Conservation (phyloP, 2,113 vertebrate species). For the Oostethus manadensis region DNA sequence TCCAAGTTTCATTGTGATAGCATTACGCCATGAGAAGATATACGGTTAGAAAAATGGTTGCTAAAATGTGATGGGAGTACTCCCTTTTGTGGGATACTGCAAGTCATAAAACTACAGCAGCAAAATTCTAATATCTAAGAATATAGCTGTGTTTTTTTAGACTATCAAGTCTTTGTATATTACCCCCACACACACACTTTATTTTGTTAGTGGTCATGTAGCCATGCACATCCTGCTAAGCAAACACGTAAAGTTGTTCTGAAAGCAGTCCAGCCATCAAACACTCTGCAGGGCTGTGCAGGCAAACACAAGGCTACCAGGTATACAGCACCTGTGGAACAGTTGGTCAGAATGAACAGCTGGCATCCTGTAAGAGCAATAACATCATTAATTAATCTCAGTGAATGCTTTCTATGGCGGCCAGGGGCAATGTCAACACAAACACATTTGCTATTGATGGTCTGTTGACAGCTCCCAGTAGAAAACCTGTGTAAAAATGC, state of each 20-base stretch:
- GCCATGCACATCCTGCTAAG: conserved; percentile 22
- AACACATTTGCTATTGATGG: neutral
- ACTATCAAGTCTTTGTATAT: neutral
- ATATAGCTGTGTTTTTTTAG: neutral
- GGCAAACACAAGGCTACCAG: conserved; percentile 41
- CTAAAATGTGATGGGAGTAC: too few species aligned
- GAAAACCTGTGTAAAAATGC: neutral
- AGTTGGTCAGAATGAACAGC: conserved; percentile 30
- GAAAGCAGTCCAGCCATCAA: conserved; percentile 9
- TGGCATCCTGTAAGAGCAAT: conserved; percentile 60
- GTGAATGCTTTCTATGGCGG: neutral
- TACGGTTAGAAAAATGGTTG: too few species aligned
- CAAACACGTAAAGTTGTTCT: conserved; percentile 10
- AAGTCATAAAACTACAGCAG: too few species aligned
- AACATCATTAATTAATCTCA: conserved; percentile 33
- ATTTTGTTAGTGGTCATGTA: conserved; percentile 14
- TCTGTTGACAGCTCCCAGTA: neutral
- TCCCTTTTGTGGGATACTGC: too few species aligned
- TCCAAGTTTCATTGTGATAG: too few species aligned
- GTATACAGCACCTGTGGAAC: conserved; percentile 57
- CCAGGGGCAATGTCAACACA: neutral
- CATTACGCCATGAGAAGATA: too few species aligned
- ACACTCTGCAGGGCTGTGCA: conserved; percentile 18
- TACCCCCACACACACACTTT: neutral
- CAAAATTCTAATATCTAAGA: neutral